phyloP scores from a whole-genome alignment of 2,888 invertebrate species.

The Salpingus planirostris region DNA sequence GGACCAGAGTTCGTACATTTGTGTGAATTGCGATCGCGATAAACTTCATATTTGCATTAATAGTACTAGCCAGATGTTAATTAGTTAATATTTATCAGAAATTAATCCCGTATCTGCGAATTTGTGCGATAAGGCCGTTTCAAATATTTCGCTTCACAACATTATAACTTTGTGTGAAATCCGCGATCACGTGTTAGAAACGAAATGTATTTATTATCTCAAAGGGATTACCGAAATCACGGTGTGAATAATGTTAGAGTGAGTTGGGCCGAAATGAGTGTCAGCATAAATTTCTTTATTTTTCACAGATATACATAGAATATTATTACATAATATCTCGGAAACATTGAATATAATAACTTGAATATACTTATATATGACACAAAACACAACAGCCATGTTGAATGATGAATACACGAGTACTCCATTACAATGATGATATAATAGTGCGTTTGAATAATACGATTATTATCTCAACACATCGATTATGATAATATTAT shows the following conservation, averaged over 20 bases:
- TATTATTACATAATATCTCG: constrained; percentile 36
- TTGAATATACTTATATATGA: constrained; percentile 36
- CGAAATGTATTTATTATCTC: too few species aligned
- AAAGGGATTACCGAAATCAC: too few species aligned
- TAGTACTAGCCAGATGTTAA: constrained; percentile 12
- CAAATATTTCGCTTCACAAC: too few species aligned
- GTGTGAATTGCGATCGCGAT: too few species aligned
- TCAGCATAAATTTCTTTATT: constrained; percentile 36
- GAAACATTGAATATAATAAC: constrained; percentile 38
- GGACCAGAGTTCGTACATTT: too few species aligned
- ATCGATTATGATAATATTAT: constrained; percentile 27
- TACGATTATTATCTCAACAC: constrained; percentile 21
- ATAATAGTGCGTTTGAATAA: constrained; percentile 11
- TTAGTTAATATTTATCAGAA: constrained; percentile 12
- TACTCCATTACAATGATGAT: constrained; percentile 19
- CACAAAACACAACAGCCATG: constrained; percentile 40
- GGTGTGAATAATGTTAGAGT: too few species aligned
- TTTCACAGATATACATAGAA: constrained; percentile 38
- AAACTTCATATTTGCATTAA: constrained; percentile 8
- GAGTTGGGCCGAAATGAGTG: too few species aligned
- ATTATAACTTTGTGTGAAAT: too few species aligned
- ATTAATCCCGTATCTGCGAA: constrained; percentile 11
- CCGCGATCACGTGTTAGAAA: too few species aligned
- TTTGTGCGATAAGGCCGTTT: too few species aligned
- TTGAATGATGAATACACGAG: constrained; percentile 23